Conservation (phyloP, 2,888 invertebrate species). For the Allacma fusca region DNA sequence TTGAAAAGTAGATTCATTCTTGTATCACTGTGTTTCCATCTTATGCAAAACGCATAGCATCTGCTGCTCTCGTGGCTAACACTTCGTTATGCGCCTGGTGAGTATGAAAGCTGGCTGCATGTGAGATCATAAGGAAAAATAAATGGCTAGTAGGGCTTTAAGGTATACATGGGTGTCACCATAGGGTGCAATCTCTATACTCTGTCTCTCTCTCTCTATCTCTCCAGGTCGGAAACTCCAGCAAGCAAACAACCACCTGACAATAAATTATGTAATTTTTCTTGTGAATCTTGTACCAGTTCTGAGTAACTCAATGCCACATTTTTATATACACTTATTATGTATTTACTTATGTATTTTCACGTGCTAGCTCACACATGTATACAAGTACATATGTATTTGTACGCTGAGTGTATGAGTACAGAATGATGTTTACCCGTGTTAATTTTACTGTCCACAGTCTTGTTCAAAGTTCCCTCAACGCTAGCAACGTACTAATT, state of each 20-base stretch:
- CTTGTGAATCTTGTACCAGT: constrained; percentile 8
- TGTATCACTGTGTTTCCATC: too few relatives aligned
- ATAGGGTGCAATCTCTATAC: constrained; percentile 40
- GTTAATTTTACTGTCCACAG: too few relatives aligned
- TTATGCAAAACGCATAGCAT: background rate
- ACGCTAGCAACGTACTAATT: too few relatives aligned
- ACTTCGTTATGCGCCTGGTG: background rate
- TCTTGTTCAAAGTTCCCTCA: too few relatives aligned
- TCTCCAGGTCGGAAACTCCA: constrained; percentile 31
- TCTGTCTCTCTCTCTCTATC: background rate
- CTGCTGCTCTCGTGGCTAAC: background rate
- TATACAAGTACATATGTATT: too few relatives aligned
- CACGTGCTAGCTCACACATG: too few relatives aligned
- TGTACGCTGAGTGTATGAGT: too few relatives aligned
- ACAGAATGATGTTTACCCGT: too few relatives aligned
- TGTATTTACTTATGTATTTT: too few relatives aligned
- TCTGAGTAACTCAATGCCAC: background rate
- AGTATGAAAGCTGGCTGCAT: constrained; percentile 3
- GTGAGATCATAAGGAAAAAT: constrained; percentile 43
- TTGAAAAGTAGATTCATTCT: background rate
- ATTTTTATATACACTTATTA: background rate
- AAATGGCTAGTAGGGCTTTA: constrained; percentile 40
- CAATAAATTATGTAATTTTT: constrained; percentile 49
- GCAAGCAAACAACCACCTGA: constrained; percentile 35
- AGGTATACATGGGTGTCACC: constrained; percentile 50